Conservation (phyloP, 1,140 invertebrate genomes). For the Pseudobourletiella spinata region DNA sequence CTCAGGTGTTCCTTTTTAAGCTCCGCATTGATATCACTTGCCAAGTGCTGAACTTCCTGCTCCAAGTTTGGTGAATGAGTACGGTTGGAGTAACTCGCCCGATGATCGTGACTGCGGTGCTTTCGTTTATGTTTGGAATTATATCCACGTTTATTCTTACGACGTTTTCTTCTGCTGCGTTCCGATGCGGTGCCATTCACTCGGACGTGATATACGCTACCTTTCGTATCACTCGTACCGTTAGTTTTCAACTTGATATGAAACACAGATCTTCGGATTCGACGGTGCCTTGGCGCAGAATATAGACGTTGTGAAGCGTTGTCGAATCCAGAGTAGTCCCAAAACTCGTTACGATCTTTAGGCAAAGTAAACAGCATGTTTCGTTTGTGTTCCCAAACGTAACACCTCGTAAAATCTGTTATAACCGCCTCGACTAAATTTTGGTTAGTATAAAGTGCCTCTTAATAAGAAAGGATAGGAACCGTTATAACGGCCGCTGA, state of each 20-base stretch:
- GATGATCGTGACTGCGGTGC: neutral
- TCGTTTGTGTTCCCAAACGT: neutral
- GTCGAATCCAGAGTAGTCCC: neutral
- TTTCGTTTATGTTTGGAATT: neutral
- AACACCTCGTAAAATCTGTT: neutral
- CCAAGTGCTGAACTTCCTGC: neutral
- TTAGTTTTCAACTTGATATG: neutral
- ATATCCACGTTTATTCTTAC: neutral
- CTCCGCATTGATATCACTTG: neutral
- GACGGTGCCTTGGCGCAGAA: too few species aligned
- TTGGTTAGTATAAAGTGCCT: neutral
- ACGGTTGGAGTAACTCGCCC: neutral
- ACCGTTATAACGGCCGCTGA: conserved; percentile 5
- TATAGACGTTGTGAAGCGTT: too few species aligned
- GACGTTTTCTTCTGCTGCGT: neutral
- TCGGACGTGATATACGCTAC: neutral
- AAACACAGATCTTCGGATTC: neutral
- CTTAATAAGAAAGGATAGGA: neutral
- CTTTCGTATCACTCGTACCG: too few species aligned
- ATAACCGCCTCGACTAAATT: conserved; percentile 7
- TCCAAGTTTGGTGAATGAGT: neutral
- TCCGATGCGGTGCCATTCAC: neutral
- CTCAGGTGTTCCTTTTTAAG: neutral
- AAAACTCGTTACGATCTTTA: neutral
- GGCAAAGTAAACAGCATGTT: conserved; percentile 1